phyloP scores from a whole-genome alignment of 2,888 invertebrate genomes.

The Sepiola atlantica region DNA sequence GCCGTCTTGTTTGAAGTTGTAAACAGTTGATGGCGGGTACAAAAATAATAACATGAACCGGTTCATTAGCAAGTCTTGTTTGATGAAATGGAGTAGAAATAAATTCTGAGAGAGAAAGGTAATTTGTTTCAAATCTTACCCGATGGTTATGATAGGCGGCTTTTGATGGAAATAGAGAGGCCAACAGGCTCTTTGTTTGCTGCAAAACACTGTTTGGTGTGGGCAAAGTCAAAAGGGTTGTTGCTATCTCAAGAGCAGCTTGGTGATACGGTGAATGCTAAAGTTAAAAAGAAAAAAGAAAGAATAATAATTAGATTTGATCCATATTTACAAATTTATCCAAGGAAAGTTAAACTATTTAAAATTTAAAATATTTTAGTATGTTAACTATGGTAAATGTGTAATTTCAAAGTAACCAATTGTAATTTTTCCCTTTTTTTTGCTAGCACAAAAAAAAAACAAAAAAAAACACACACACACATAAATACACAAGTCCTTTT shows the following conservation, averaged over 20 bases:
- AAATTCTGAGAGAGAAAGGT: conserved; percentile 51
- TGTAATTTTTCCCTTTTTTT: no score
- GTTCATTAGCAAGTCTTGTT: no score
- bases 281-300: not conserved
- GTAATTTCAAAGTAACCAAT: no score
- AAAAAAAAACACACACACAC: no score
- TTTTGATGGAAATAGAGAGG: conserved; percentile 85
- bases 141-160: conserved; percentile 89
- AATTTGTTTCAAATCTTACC: conserved; percentile 75
- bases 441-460: no score
- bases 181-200: conserved; percentile 87
- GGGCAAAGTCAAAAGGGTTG: conserved; percentile 81
- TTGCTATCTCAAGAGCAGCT: conserved; percentile 81
- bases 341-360: not conserved
- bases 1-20: not conserved
- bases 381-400: no score
- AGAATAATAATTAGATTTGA: not conserved
- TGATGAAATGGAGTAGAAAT: not conserved
- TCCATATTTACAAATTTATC: not conserved
- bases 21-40: no score
- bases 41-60: not conserved
- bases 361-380: no score
- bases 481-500: no score
- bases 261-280: conserved; percentile 59
- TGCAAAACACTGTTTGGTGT: conserved; percentile 84